phyloP scores from a whole-genome alignment of 2,113 vertebrate species.

The Sylvia atricapilla region DNA sequence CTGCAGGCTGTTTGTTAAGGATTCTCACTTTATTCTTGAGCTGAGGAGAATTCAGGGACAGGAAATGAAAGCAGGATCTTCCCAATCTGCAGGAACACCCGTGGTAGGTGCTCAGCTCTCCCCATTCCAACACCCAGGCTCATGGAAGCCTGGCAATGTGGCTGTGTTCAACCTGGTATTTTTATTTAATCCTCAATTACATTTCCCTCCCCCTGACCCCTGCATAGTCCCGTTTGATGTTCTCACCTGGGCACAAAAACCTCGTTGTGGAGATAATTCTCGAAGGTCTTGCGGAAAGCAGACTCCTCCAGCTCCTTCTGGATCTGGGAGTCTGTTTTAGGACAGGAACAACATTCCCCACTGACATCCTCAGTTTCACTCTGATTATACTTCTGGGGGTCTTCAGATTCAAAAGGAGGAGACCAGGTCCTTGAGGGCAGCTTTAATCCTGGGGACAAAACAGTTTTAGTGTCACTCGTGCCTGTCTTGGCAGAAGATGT shows the following conservation, averaged over 20 bases:
- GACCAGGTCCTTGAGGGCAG: slow-evolving; percentile 86
- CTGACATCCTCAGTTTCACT: slow-evolving; percentile 77
- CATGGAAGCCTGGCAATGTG: rapidly evolving
- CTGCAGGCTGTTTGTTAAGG: background rate
- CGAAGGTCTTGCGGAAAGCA: slow-evolving; percentile 91
- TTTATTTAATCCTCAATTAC: too few relatives aligned
- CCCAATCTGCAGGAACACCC: background rate
- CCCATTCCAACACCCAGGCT: background rate
- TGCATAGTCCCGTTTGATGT: background rate
- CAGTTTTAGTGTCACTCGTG: background rate
- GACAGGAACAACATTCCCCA: slow-evolving; percentile 86
- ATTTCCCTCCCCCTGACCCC: background rate
- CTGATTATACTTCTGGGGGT: slow-evolving; percentile 84
- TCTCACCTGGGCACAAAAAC: slow-evolving; percentile 90
- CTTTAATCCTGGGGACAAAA: slow-evolving; percentile 82
- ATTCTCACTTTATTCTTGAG: background rate
- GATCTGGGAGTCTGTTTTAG: slow-evolving; percentile 91
- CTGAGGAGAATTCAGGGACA: background rate
- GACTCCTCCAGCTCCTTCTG: slow-evolving; percentile 93
- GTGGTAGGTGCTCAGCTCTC: background rate
- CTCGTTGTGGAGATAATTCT: slow-evolving; percentile 96
- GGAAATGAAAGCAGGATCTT: background rate
- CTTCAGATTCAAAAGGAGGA: slow-evolving; percentile 81
- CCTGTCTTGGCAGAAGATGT: background rate
- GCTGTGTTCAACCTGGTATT: background rate